Percentiles rank a stretch among this genome's conserved stretches.
phyloP scores from a whole-genome alignment of 2,888 invertebrate genomes.

The Diplazon laetatorius region DNA sequence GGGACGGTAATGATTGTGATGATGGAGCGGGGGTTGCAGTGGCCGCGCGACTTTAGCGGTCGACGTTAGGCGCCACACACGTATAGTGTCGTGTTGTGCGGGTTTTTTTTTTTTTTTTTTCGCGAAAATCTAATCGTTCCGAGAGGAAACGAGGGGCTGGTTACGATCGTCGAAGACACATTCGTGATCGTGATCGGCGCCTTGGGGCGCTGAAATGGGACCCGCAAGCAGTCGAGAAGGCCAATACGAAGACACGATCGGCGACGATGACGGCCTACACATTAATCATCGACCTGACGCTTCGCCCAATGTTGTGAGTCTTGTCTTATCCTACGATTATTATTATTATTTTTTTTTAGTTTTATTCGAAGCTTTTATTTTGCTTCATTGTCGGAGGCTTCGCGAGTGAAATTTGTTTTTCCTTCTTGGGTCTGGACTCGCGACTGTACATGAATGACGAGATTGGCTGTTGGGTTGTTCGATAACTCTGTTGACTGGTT shows the following conservation, averaged over 20 bases:
- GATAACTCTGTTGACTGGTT: too few species aligned
- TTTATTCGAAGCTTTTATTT: too few species aligned
- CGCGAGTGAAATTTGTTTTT: too few species aligned
- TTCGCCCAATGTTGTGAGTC: constrained; percentile 74
- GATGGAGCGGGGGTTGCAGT: constrained; percentile 30
- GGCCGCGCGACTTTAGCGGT: too few species aligned
- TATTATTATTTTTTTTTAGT: background rate
- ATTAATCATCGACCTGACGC: constrained; percentile 74
- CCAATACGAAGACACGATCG: constrained; percentile 78
- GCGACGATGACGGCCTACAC: constrained; percentile 79
- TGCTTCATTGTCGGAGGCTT: too few species aligned
- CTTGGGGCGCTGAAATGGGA: constrained; percentile 76
- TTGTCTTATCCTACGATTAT: constrained; percentile 13
- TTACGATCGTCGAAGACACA: constrained; percentile 44
- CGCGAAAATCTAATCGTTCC: too few species aligned
- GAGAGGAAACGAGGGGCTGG: constrained; percentile 27
- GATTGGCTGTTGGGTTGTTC: too few species aligned
- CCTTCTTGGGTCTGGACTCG: too few species aligned
- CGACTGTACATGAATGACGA: too few species aligned
- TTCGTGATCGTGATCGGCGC: constrained; percentile 52
- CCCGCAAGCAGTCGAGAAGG: constrained; percentile 79
- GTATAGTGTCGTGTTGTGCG: too few species aligned
- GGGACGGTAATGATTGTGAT: constrained; percentile 21
- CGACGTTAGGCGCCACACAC: too few species aligned
- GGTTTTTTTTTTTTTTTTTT: too few species aligned